Base-by-base conservation (phyloP, 64 coral and sea anemone genomes). In the Porites lutea region DNA sequence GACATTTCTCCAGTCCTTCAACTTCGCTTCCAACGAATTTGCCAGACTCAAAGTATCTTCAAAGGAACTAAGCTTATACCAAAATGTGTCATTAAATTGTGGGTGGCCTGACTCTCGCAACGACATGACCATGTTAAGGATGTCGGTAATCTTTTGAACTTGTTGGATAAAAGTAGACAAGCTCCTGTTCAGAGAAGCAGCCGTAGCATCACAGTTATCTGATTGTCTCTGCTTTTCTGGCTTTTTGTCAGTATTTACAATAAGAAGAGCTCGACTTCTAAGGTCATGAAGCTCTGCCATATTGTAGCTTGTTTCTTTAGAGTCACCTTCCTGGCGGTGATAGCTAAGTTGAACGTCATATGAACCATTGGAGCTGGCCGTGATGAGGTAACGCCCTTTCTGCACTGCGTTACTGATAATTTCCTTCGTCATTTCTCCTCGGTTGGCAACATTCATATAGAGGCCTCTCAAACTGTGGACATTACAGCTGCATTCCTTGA, bases 361-460 rank as follows among this genome's bases (percentile, higher is more conserved):
- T 16, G 48, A 71, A 15, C 78, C 72, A 79, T 69, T 53, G 18
- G 48, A 62, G 16, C 54, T 62, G 66, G 37, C 83, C 43, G 49
- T 71, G 68, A 96, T 48, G 15, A 74, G 74, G 57, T 94, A 98
- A 88, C 71, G 22, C 12, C 96, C 96, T 75, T 77, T 82, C 3
- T 75, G 80, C n/a, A 98, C 75, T 45, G 93, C 94, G 91, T 89
- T 98, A 19, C 67, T 77, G 21, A 98, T 95, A 43, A 98, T 93
- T 75, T 98, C 93, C 71, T 95, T 95, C 22, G 96, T 98, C 87
- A 98, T 88, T 21, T 98, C 96, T 48, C 96, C 96, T 69, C 96
- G 82, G 71, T 95, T 98, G 44, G 93, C 90, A 37, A 98, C 75
- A 58, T 87, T 98, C 71, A 75, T 93, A 82, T 98, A 93, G 0